phyloP scores from a whole-genome alignment of 2,113 vertebrate genomes.

The Ceuthmochares aereus region DNA sequence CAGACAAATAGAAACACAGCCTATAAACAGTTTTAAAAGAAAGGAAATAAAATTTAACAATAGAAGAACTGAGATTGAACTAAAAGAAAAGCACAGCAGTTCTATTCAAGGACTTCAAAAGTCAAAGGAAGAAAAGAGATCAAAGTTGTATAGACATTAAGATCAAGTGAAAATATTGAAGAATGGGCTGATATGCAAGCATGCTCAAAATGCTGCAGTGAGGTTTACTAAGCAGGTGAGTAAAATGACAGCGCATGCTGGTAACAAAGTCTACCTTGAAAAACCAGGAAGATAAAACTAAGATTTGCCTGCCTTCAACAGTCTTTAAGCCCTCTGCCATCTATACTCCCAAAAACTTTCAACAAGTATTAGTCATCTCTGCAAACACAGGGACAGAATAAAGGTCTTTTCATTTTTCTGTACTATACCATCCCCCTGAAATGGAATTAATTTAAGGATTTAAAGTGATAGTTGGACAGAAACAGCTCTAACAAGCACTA shows the following conservation, averaged over 20 bases:
- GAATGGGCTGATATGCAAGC: background rate
- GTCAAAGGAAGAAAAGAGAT: background rate
- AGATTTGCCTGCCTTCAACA: background rate
- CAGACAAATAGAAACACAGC: constrained; percentile 7
- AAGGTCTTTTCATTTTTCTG: background rate
- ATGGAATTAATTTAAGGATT: background rate
- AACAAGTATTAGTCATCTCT: background rate
- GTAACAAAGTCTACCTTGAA: background rate
- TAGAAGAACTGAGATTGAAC: background rate
- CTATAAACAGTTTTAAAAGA: constrained; percentile 37
- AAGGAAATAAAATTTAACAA: constrained; percentile 31
- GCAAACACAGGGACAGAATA: background rate
- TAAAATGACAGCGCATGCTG: background rate
- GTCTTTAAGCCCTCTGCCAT: background rate
- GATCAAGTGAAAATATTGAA: background rate
- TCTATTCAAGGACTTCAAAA: background rate
- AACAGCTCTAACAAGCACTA: background rate
- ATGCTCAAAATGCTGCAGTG: background rate
- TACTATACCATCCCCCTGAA: background rate
- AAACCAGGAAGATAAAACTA: background rate
- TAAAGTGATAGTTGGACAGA: background rate
- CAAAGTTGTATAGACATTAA: background rate
- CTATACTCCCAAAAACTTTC: background rate
- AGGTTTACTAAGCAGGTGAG: background rate
- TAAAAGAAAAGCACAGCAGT: background rate